Evolutionary conservation across 1,140 invertebrate species (phyloP), one percentile per base, ranked within the genome.

Genomic region (Cotesia glomerata): DNA sequence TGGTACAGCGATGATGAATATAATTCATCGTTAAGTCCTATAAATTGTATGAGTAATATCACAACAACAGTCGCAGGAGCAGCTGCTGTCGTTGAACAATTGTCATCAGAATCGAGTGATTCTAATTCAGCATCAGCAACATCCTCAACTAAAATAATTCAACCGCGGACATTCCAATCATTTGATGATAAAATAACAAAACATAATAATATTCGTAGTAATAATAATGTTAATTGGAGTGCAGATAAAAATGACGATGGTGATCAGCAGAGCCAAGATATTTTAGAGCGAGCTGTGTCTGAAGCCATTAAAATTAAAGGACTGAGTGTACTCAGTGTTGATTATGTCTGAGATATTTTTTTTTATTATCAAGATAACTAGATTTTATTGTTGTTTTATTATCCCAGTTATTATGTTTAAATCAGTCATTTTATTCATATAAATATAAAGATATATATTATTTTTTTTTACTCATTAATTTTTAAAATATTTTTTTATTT

Each of bases 231-330:
- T 34, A 62, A 80, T 51, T 76, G 75, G 56, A 73, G 81, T 13
- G 77, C 79, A 18, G 81, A 87, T 14, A 80, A 80, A 72, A 74
- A 71, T 36, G 82, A 80, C 39, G 82, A 85, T 52, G 85, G 79
- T 75, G 78, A 81, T 78, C 79, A 84, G 32, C 82, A 85, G 7
- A 26, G 26, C 26, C 79, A 84, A 80, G 90, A 92, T 76, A 91
- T 92, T 78, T 77, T 92, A 65, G 91, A 92, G 84, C 86, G 90
- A 45, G 92, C 92, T 64, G 90, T 93, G 8, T 88, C 89, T 34
- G 91, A 90, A 75, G 92, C 92, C 13, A 92, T 93, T 69, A 90
- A 92, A 80, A 91, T 91, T 76, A 92, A 92, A 80, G 92, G 92
- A 34, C 82, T 92, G 5, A 91, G 90, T 75, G 88, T 89, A 79